These are phyloP conservation scores for Neodon shergylaensis DNA, from an alignment of 2,113 vertebrate species.

Conservation along the genomic window DNA sequence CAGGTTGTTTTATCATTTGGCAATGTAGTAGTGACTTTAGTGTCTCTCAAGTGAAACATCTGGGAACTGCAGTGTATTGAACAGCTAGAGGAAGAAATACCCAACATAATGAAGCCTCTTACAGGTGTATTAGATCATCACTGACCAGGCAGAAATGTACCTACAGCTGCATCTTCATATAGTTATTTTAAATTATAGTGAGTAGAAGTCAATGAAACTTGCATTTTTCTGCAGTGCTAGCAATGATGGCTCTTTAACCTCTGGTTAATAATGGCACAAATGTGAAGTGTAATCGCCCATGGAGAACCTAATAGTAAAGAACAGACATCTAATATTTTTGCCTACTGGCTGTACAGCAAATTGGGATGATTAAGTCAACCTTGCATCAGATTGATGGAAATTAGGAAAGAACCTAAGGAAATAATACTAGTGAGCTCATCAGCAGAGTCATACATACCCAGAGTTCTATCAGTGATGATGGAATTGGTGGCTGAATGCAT, in stretches of 20 bases:
- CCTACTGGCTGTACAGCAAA: not conserved
- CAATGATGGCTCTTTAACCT: not conserved
- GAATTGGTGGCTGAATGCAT: not conserved
- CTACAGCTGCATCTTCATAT: not conserved
- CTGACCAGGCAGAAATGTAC: not conserved
- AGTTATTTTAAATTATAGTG: not conserved
- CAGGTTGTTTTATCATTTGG: not conserved
- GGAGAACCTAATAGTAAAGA: not conserved
- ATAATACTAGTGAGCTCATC: accelerated
- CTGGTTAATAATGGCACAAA: not conserved
- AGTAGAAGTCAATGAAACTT: not conserved
- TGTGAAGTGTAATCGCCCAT: not conserved
- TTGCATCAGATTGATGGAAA: not conserved
- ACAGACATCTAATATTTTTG: not conserved
- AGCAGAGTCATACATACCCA: accelerated
- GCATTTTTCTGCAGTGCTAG: not conserved
- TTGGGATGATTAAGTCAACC: not conserved
- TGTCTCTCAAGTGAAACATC: not conserved
- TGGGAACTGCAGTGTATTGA: not conserved
- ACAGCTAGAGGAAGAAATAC: not conserved
- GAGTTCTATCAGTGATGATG: not conserved
- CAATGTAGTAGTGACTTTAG: not conserved
- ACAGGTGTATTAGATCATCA: not conserved
- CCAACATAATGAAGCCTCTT: not conserved
- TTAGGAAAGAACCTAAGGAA: not conserved